phyloP scores from a whole-genome alignment of 2,113 vertebrate species.

The Cinclus mexicanus region DNA sequence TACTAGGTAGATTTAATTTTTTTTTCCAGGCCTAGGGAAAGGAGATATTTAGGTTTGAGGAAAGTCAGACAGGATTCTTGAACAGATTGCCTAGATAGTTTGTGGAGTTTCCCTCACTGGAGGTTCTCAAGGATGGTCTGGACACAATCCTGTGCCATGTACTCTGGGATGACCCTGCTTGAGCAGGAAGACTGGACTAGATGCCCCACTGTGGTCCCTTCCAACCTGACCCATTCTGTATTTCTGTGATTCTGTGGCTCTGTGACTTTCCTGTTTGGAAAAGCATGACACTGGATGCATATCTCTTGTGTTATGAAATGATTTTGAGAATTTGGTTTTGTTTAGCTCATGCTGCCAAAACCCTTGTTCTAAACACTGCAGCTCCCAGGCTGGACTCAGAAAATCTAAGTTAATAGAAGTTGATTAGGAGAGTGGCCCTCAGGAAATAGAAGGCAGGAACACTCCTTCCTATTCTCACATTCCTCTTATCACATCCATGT shows the following conservation, averaged over 20 bases:
- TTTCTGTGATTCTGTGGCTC: background rate
- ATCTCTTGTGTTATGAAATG: background rate
- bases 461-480: background rate
- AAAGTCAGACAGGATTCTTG: background rate
- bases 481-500: background rate
- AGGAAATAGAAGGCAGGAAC: background rate
- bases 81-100: background rate
- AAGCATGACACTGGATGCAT: background rate
- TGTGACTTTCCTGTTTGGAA: background rate
- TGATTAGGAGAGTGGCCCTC: background rate
- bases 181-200: background rate
- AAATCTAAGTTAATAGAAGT: background rate
- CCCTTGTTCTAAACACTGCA: background rate
- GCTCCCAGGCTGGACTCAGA: background rate
- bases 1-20: background rate
- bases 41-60: background rate
- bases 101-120: background rate
- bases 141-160: background rate
- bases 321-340: background rate
- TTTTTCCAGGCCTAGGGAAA: background rate
- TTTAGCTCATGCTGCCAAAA: background rate
- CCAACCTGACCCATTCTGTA: background rate
- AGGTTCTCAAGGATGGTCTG: accelerated
- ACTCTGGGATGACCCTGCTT: background rate
- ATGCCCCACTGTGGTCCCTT: background rate